Base-by-base conservation (phyloP, 2,113 vertebrate genomes). In the Prinia subflava region DNA sequence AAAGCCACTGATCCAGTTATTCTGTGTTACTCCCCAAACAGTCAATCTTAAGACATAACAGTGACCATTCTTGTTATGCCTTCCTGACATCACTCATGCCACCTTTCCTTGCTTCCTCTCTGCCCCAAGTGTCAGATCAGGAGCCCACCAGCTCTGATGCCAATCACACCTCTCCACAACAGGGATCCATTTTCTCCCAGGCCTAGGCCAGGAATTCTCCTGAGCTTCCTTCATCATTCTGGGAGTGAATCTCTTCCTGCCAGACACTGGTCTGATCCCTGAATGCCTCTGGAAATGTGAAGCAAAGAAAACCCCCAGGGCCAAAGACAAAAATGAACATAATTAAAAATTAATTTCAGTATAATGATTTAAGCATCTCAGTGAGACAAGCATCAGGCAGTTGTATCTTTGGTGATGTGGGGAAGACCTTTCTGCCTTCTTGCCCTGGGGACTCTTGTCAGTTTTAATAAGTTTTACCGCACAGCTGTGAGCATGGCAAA, bases 381-480 rank as follows among this genome's bases (percentile, higher is more conserved):
- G 83, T 7, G 16, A 94, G 80, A 82, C 56, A 95, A 89, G 77
- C 87, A 81, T 69, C 60, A 83, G 82, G 49, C 92, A 92, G 74
- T 49, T 91, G 50, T 68, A 55, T 70, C 77, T 82, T 81, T 96
- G 79, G 52, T 23, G 27, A 55, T 19, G 55, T 84, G 62, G 63
- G 81, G 57, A 76, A 96, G 92, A 97, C 68, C 95, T 53, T 97
- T 94, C 59, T 88, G 87, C 84, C 69, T 97, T 87, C 67, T 92
- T 92, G 89, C 90, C 86, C 79, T 79, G 65, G 56, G 83, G 74
- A 94, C 50, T 87, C 90, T 41, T 92, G 91, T 96, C 95, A 95
- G 74, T 92, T 98, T 97, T 92, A 96, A 15, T 94, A 95, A 93
- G 74, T 92, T 92, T 71, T 93, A 92, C 82, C 35, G 52, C 9